These are phyloP conservation scores for Meteorus sp. DNA, from an alignment of 1,140 invertebrate genomes.

Conservation along the genomic window DNA sequence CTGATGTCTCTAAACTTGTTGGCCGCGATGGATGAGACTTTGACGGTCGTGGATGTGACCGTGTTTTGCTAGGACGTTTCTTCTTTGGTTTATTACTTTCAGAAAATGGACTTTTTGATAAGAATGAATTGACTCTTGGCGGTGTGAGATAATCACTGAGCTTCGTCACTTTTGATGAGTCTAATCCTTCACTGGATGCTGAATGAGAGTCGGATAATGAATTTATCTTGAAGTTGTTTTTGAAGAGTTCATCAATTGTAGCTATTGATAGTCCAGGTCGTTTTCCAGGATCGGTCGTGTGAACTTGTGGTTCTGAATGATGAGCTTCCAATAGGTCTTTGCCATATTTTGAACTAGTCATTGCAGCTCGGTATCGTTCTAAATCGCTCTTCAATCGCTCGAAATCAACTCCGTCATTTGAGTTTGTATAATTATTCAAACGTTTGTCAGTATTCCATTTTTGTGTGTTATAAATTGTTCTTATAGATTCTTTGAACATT, in stretches of 20 bases:
- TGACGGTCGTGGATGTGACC: slow-evolving; percentile 28
- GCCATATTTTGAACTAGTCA: slow-evolving; percentile 31
- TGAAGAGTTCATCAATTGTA: slow-evolving; percentile 46
- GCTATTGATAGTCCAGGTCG: slow-evolving; percentile 41
- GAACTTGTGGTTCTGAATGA: slow-evolving; percentile 48
- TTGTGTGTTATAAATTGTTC: slow-evolving; percentile 54
- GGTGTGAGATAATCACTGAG: slow-evolving; percentile 49
- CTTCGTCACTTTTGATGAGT: slow-evolving; percentile 29
- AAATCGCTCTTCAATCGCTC: slow-evolving; percentile 46
- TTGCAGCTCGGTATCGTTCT: slow-evolving; percentile 38
- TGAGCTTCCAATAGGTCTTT: slow-evolving; percentile 48
- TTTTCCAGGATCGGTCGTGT: slow-evolving; percentile 37
- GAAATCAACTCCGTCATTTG: slow-evolving; percentile 37
- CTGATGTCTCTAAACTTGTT: slow-evolving; percentile 33
- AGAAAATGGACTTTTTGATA: slow-evolving; percentile 44
- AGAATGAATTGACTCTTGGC: slow-evolving; percentile 42
- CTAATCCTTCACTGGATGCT: slow-evolving; percentile 14
- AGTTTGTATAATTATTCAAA: slow-evolving; percentile 32
- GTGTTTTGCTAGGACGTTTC: slow-evolving; percentile 37
- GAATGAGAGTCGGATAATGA: slow-evolving; percentile 30
- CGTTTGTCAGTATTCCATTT: slow-evolving; percentile 55
- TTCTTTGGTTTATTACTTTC: slow-evolving; percentile 47
- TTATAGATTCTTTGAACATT: slow-evolving; percentile 55
- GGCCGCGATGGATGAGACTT: slow-evolving; percentile 26
- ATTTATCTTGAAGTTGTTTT: slow-evolving; percentile 37